Evolutionary conservation across 2,888 invertebrate genomes (phyloP), one percentile per base, ranked within the genome.

Genomic region (Emmelina monodactyla): DNA sequence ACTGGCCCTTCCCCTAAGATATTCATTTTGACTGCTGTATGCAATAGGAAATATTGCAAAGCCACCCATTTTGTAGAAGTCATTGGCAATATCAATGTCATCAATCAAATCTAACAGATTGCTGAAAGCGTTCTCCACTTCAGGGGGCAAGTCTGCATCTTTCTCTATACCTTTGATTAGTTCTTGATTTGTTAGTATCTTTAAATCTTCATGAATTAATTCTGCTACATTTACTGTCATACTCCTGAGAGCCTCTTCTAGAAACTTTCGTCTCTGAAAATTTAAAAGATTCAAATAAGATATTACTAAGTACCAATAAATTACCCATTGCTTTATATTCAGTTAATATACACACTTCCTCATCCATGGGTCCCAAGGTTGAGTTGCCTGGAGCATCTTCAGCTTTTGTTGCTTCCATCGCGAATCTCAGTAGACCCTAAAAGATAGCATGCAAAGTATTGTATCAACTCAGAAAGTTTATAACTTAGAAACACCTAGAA

Each of bases 21-120:
- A 73, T 0, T 79, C 62, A 46, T 88, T 84, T 3, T 76, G 65
- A 15, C 86, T 85, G 41, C 84, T 80, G 16, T 91, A 69, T 53
- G 90, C 88, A 0, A 85, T 72, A 0, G 84, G 79, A 37, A 94
- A 83, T n/a, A 91, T 79, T 0, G 83, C 69, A 44, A 90, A 91
- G 0, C 94, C 94, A 3, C 91, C 92, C 52, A 94, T 83, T 71
- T 92, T 93, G 55, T 87, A 86, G 57, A 93, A 93, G 75, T 92
- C 92, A 62, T 88, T 89, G 1, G 94, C 91, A 38, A 88, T 78
- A 64, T 94, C 93, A 28, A 92, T 84, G 44, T 88, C 85, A 55
- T 89, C 90, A 33, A 89, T 83, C 53, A 83, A 83, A 33, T 90
- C 88, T 12, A 83, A 57, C 12, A 94, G 79, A 22, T 78, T 81